Percentiles rank a stretch among this genome's conserved stretches.
These are phyloP conservation scores for Dendronephthya gigantea DNA, from an alignment of 64 coral and sea anemone genomes.

Conservation along the genomic window DNA sequence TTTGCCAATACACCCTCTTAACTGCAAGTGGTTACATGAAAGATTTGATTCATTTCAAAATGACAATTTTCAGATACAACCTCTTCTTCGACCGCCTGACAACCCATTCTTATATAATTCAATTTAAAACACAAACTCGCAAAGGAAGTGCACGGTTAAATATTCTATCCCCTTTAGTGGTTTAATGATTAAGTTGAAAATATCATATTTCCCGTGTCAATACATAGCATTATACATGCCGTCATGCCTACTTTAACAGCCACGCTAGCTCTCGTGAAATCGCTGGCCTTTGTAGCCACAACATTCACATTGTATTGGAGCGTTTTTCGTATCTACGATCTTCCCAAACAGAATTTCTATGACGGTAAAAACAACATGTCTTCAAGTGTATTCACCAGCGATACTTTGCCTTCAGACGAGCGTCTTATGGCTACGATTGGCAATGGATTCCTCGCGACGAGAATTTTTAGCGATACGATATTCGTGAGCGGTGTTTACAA, in stretches of 20 bases:
- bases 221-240: background rate
- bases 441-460: slow-evolving; percentile 79
- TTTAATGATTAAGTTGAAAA: too few species aligned
- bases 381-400: slow-evolving; percentile 56
- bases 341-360: background rate
- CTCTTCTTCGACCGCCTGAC: too few species aligned
- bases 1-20: too few species aligned
- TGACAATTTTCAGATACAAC: too few species aligned
- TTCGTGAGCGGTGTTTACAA: slow-evolving; percentile 82
- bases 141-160: too few species aligned
- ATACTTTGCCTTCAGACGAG: slow-evolving; percentile 25
- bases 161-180: too few species aligned
- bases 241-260: background rate
- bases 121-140: too few species aligned
- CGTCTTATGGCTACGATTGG: slow-evolving; percentile 74
- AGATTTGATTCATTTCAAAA: too few species aligned
- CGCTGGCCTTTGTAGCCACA: background rate
- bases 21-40: too few species aligned
- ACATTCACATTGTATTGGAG: background rate
- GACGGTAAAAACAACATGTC: background rate
- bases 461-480: slow-evolving; percentile 59
- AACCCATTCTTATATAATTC: too few species aligned
- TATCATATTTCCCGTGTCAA: background rate
- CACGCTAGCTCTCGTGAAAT: background rate
- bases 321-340: background rate